These are phyloP conservation scores for Rhopalosiphum maidis DNA, from an alignment of 1,140 invertebrate species.

Conservation along the genomic window DNA sequence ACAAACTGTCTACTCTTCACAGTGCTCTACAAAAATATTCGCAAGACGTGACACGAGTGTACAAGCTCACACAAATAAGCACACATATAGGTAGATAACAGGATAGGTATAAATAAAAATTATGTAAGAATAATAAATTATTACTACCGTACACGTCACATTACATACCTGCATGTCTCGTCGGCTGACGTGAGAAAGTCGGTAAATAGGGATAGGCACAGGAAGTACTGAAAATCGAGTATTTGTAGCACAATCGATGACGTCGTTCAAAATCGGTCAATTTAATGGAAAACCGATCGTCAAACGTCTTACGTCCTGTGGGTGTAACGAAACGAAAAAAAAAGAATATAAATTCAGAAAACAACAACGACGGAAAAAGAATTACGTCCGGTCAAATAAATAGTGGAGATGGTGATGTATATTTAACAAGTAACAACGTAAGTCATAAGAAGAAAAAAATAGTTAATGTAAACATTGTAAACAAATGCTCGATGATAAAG, in stretches of 20 bases:
- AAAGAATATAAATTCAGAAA: background rate
- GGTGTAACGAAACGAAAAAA: background rate
- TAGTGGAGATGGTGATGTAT: background rate
- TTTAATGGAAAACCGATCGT: background rate
- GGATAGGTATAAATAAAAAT: background rate
- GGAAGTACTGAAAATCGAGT: background rate
- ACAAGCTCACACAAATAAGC: background rate
- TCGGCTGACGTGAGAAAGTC: background rate
- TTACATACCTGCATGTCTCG: background rate
- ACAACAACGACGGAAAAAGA: background rate
- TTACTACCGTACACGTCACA: background rate
- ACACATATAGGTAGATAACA: background rate
- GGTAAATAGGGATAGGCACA: background rate
- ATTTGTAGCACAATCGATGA: background rate
- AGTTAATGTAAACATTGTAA: slow-evolving; percentile 28
- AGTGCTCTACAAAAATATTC: background rate
- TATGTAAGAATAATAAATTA: background rate
- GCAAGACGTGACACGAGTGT: background rate
- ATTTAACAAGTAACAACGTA: background rate
- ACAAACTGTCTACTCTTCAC: slow-evolving; percentile 22
- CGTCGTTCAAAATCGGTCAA: background rate
- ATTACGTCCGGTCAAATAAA: background rate
- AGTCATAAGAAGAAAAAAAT: slow-evolving; percentile 1
- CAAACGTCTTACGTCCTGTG: background rate
- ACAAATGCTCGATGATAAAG: slow-evolving; percentile 52